A percentile compares a stretch with the other conserved stretches of the same genome.
phyloP scores from a whole-genome alignment of 2,113 vertebrate genomes.

The Megaptera novaeangliae region DNA sequence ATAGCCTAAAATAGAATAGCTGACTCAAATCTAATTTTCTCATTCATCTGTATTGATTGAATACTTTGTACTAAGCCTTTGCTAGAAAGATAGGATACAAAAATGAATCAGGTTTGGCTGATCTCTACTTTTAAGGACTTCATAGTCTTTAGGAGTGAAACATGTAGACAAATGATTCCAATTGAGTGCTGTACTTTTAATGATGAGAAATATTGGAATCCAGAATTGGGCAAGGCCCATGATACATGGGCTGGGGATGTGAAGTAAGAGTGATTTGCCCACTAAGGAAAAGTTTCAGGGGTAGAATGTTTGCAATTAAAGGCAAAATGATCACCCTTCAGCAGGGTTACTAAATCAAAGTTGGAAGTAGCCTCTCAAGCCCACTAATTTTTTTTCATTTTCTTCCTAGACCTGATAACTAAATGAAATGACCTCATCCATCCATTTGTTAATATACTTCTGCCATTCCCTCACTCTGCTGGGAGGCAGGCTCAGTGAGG shows the following conservation, averaged over 20 bases:
- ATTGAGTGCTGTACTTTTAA: neutral
- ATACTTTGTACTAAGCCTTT: neutral
- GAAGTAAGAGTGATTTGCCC: neutral
- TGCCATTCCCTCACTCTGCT: neutral
- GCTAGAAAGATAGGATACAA: neutral
- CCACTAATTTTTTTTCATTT: neutral
- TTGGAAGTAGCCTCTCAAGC: neutral
- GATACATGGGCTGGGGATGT: neutral
- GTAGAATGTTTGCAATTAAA: neutral
- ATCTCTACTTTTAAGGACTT: neutral
- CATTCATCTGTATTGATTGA: neutral
- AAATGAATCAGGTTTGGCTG: neutral
- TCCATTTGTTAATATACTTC: neutral
- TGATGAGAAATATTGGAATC: neutral
- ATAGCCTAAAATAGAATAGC: neutral
- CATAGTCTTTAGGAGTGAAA: neutral
- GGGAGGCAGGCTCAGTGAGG: neutral
- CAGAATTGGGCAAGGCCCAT: neutral
- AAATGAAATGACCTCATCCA: neutral
- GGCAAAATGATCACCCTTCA: neutral
- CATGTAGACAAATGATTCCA: neutral
- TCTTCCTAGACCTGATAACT: neutral
- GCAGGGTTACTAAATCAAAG: neutral
- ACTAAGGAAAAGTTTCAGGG: neutral
- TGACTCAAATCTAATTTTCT: neutral